phyloP scores from a whole-genome alignment of 1,140 invertebrate species.

The Linepithema humile region DNA sequence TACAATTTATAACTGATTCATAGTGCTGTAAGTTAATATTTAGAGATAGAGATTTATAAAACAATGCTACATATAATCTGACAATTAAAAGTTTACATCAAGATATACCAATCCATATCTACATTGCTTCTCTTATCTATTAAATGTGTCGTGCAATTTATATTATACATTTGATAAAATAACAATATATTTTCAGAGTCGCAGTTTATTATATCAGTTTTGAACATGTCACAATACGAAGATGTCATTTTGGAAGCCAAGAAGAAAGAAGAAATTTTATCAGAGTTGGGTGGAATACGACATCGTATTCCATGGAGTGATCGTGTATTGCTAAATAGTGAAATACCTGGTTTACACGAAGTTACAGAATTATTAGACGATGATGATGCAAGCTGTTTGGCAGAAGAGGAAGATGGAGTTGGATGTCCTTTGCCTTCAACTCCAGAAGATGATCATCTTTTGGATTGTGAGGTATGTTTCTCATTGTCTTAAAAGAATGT shows the following conservation, averaged over 20 bases:
- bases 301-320: conserved; percentile 83
- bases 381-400: conserved; percentile 86
- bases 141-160: neutral
- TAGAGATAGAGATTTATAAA: neutral
- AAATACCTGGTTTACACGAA: conserved; percentile 80
- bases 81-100: neutral
- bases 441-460: conserved; percentile 92
- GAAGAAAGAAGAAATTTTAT: conserved; percentile 53
- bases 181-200: conserved; percentile 10
- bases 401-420: conserved; percentile 91
- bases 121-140: too few relatives aligned
- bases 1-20: neutral
- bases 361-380: conserved; percentile 86
- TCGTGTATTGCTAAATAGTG: conserved; percentile 77
- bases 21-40: neutral
- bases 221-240: conserved; percentile 73
- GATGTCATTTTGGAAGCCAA: conserved; percentile 75
- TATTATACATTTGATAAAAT: neutral
- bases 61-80: too few relatives aligned
- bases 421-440: conserved; percentile 93
- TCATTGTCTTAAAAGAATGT: conserved; percentile 1
- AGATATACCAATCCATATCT: neutral
- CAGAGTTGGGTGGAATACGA: conserved; percentile 70
- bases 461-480: conserved; percentile 89
- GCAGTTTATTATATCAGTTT: neutral